Conservation (phyloP, 2,888 invertebrate genomes). For the Chymomyza caudatula region DNA sequence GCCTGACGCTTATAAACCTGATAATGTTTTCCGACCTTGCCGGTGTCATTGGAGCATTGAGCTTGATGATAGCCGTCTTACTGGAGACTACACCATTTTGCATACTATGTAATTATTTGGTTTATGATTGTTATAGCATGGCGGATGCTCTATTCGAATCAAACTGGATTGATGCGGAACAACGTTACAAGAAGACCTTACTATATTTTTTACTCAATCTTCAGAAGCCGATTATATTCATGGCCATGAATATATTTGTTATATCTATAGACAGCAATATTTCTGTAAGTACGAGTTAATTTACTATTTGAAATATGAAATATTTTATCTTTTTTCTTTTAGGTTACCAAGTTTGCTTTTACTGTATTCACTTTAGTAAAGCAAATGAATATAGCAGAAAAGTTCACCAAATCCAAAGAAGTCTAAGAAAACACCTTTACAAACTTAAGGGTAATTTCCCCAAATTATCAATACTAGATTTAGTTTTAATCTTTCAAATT, state of each 20-base stretch:
- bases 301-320: too few species aligned
- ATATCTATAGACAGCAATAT: constrained; percentile 40
- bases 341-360: constrained; percentile 47
- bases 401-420: too few species aligned
- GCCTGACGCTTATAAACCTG: constrained; percentile 36
- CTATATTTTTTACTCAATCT: constrained; percentile 37
- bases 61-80: constrained; percentile 25
- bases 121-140: constrained; percentile 33
- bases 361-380: constrained; percentile 44
- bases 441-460: too few species aligned
- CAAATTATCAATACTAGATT: too few species aligned
- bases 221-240: constrained; percentile 35
- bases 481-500: too few species aligned
- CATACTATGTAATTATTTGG: constrained; percentile 32
- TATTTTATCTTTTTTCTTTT: background rate
- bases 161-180: constrained; percentile 32
- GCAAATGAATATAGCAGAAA: constrained; percentile 37
- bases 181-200: constrained; percentile 30
- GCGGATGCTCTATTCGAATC: constrained; percentile 39
- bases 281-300: constrained; percentile 38
- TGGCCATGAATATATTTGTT: constrained; percentile 39
- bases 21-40: constrained; percentile 23
- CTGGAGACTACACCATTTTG: constrained; percentile 39
- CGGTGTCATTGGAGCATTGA: constrained; percentile 25
- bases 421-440: too few species aligned